Evolutionary conservation across 2,797 vertebrate species (phyloP), one percentile per base, ranked within the genome.

Genomic region (Malacoraja senta): DNA sequence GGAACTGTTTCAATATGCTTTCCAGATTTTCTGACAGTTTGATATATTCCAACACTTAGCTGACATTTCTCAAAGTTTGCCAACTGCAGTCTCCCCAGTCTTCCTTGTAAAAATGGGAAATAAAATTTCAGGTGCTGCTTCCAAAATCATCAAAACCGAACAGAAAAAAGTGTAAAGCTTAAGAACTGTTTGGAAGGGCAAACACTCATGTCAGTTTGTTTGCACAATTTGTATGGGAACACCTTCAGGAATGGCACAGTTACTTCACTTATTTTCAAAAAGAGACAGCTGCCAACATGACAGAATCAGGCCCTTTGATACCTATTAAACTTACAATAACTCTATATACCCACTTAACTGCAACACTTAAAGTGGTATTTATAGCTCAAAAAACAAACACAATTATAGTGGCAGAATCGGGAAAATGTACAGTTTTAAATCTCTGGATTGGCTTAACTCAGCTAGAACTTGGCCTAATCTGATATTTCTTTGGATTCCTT

Each of bases 401-500:
- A 74, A 74, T 4, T 74, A 72, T 10, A 29, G 71, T 74, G 35
- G 44, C 38, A 92, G 71, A 92, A 72, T 76, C 26, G 8, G 13
- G 90, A 92, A n/a, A 92, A 53, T 76, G 15, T 29, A 92, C 38
- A 17, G 21, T 2, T 24, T 74, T 35, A 74, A 29, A 91, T 91
- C 72, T 32, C 38, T 92, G 90, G 15, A 13, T 92, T 92, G 72
- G 24, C 24, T 92, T 92, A 35, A 58, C 53, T 92, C 21, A 76
- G 13, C 26, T 92, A 53, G 72, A 92, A 74, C 38, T 44, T 74
- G 44, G 26, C 21, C 71, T n/a, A 12, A 92, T 53, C 71, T 92
- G 63, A 68, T 88, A 88, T 88, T 88, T 63, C 84, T 68, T 88
- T 88, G 32, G 68, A 58, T 38, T 38, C 35, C 90, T 92, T 24